Evolutionary conservation across 1,140 invertebrate genomes (phyloP).

Genomic region (Brachionus koreanus): DNA sequence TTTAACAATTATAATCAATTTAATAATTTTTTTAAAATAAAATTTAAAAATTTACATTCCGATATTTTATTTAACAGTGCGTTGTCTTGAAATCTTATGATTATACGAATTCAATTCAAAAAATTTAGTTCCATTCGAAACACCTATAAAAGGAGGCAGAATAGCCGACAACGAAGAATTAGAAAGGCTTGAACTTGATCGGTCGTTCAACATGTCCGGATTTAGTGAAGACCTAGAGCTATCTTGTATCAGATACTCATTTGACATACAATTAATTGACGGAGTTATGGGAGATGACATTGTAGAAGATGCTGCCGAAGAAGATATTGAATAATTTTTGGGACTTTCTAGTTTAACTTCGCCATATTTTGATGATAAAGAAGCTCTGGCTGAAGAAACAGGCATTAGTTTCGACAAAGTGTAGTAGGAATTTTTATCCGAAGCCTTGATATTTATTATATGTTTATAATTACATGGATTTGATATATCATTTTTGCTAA

Average conservation of each 20-base stretch:
- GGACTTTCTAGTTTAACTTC: not conserved
- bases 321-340: not conserved
- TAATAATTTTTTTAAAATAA: not conserved
- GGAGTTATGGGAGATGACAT: not conserved
- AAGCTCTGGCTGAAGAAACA: not conserved
- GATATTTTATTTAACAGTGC: constrained; percentile 8
- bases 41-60: not conserved
- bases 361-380: not conserved
- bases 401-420: constrained; percentile 16
- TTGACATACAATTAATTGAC: not conserved
- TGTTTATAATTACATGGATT: constrained; percentile 29
- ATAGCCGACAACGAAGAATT: constrained; percentile 7
- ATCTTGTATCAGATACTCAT: not conserved
- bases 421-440: constrained; percentile 1
- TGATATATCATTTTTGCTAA: constrained; percentile 25
- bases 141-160: not conserved
- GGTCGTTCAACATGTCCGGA: not conserved
- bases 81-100: not conserved
- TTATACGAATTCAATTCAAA: constrained; percentile 7
- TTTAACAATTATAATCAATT: not conserved
- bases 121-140: not conserved
- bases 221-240: not conserved
- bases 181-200: not conserved
- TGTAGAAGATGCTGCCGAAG: not conserved
- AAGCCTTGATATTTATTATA: not conserved